Evolutionary conservation across 2,888 invertebrate species (phyloP).

Genomic region (Aporophyla nigra): DNA sequence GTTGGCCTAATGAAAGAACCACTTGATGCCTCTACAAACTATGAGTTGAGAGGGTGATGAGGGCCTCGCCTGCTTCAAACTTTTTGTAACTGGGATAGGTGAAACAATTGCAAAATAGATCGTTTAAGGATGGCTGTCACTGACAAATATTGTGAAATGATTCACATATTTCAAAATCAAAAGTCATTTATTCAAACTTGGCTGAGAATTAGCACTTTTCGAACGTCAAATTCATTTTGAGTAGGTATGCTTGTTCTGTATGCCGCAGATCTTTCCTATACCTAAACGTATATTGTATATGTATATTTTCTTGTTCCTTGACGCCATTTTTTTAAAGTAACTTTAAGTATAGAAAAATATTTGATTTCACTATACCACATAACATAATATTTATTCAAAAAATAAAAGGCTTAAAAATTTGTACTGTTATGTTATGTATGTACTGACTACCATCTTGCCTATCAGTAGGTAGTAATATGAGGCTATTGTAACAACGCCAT

Average conservation of each 20-base stretch:
- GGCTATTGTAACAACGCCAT: background rate
- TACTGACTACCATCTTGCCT: constrained; percentile 1
- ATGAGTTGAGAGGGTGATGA: constrained; percentile 49
- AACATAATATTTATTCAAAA: no score
- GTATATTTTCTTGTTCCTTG: no score
- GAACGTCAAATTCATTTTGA: background rate
- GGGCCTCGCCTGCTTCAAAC: constrained; percentile 41
- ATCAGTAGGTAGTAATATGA: constrained; percentile 5
- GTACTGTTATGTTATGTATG: no score
- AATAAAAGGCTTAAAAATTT: no score
- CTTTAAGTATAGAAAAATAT: no score
- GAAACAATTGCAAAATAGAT: constrained; percentile 4
- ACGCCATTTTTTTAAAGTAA: no score
- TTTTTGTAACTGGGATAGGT: constrained; percentile 38
- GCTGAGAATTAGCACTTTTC: background rate
- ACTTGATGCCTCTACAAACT: constrained; percentile 52
- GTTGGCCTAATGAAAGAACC: constrained; percentile 51
- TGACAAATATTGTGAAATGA: background rate
- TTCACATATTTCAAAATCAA: background rate
- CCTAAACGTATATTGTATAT: no score
- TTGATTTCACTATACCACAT: no score
- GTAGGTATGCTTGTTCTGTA: background rate
- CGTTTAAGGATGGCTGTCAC: background rate
- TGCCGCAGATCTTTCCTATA: no score
- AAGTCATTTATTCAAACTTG: background rate